These are phyloP conservation scores for Pemphredon lugubris DNA, from an alignment of 2,888 invertebrate species.

Conservation along the genomic window DNA sequence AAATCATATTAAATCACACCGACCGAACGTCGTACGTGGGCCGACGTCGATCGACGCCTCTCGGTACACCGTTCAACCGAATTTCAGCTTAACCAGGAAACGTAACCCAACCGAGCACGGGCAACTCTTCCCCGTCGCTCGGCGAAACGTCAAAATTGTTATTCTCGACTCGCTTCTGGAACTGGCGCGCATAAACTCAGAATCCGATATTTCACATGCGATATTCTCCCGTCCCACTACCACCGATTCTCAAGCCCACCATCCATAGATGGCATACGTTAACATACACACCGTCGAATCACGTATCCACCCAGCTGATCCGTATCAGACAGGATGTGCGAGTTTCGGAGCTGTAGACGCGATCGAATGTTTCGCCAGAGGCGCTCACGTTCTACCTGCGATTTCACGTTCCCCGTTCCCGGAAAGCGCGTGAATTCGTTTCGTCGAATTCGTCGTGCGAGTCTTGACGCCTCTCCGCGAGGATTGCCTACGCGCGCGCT, in stretches of 20 bases:
- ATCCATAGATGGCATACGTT: not conserved
- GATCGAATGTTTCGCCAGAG: conserved; percentile 47
- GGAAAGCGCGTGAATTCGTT: conserved; percentile 50
- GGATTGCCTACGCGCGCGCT: no score
- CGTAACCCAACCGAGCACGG: no score
- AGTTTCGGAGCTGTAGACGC: conserved; percentile 47
- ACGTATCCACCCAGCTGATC: conserved; percentile 52
- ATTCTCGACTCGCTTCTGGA: conserved; percentile 74
- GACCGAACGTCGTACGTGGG: no score
- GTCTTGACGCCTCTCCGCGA: no score
- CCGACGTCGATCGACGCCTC: not conserved
- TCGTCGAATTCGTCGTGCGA: conserved; percentile 43
- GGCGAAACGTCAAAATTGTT: conserved; percentile 78
- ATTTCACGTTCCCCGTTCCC: conserved; percentile 47
- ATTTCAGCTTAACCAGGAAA: no score
- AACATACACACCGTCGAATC: conserved; percentile 48
- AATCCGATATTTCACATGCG: conserved; percentile 76
- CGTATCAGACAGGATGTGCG: conserved; percentile 52
- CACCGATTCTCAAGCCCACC: conserved; percentile 28
- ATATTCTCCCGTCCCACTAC: conserved; percentile 57
- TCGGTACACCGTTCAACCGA: no score
- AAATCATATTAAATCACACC: no score
- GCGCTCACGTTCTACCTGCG: conserved; percentile 41
- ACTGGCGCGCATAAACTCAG: conserved; percentile 74
- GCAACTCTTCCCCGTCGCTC: not conserved